Conservation (phyloP, 2,888 invertebrate species). For the Zaprionus lineosus region DNA sequence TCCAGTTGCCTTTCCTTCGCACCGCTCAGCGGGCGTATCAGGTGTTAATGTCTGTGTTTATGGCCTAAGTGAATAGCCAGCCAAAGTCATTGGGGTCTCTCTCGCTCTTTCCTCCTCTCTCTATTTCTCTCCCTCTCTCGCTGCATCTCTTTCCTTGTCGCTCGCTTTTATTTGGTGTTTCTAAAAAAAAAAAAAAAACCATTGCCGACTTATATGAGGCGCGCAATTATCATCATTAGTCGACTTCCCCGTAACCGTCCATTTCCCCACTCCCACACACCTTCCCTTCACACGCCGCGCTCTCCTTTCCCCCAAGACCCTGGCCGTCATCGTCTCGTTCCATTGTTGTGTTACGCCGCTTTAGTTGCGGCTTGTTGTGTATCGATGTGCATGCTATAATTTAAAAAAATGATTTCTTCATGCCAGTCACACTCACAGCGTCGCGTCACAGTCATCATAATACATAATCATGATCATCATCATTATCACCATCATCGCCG, state of each 20-base stretch:
- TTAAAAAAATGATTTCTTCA: constrained; percentile 74
- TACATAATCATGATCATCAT: constrained; percentile 44
- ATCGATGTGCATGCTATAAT: constrained; percentile 80
- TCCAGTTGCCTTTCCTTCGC: neutral
- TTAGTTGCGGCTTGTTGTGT: constrained; percentile 81
- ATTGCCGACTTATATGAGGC: constrained; percentile 60
- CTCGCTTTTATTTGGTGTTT: too few species aligned
- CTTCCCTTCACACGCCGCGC: neutral
- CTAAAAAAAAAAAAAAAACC: constrained; percentile 33
- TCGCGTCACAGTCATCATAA: constrained; percentile 63
- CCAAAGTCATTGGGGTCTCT: constrained; percentile 2
- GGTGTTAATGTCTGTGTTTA: constrained; percentile 81
- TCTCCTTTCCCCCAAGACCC: neutral
- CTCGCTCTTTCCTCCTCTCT: too few species aligned
- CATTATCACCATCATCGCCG: constrained; percentile 20
- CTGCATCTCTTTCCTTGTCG: too few species aligned
- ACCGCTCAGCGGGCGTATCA: constrained; percentile 57
- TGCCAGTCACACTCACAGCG: constrained; percentile 61
- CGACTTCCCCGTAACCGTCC: constrained; percentile 22
- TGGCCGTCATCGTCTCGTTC: neutral
- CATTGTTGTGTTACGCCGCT: constrained; percentile 55
- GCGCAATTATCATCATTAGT: constrained; percentile 72
- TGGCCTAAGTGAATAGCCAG: constrained; percentile 60
- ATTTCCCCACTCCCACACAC: constrained; percentile 14
- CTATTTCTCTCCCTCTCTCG: too few species aligned